phyloP scores from a whole-genome alignment of 2,797 vertebrate genomes.

The Gallinago solitaria region DNA sequence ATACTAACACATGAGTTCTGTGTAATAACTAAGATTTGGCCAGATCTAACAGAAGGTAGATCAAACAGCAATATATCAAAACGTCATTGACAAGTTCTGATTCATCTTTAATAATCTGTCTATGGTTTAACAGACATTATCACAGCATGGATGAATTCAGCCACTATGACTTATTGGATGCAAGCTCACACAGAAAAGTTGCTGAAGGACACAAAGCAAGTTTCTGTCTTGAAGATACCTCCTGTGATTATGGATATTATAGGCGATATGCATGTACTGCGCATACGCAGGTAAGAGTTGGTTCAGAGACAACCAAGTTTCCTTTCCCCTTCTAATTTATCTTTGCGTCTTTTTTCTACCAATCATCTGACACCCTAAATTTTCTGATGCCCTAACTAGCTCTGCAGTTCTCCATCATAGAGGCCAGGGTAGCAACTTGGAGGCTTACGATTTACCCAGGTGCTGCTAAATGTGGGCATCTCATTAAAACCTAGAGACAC shows the following conservation, averaged over 20 bases:
- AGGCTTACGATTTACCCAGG: not conserved
- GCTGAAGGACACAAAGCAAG: conserved; percentile 99
- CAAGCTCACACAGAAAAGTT: conserved; percentile 86
- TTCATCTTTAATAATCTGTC: not conserved
- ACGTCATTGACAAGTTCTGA: not conserved
- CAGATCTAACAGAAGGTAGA: not conserved
- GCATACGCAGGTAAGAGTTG: conserved; percentile 87
- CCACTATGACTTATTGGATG: conserved; percentile 94
- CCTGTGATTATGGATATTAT: conserved; percentile 97
- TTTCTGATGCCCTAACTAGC: not conserved
- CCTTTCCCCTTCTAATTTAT: not conserved
- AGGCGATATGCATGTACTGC: conserved; percentile 93
- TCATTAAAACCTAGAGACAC: not conserved
- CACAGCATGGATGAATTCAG: conserved; percentile 99
- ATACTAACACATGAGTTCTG: not conserved
- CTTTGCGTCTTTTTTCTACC: not conserved
- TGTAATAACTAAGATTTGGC: not conserved
- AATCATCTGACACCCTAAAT: not conserved
- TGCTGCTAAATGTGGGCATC: not conserved
- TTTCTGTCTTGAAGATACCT: conserved; percentile 97
- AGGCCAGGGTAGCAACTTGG: not conserved
- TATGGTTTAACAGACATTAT: conserved; percentile 84
- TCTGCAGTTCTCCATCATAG: not conserved
- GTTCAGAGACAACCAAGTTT: not conserved
- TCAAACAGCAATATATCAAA: not conserved